These are phyloP conservation scores for Drosophila falleni DNA, from an alignment of 2,888 invertebrate species.

Conservation along the genomic window DNA sequence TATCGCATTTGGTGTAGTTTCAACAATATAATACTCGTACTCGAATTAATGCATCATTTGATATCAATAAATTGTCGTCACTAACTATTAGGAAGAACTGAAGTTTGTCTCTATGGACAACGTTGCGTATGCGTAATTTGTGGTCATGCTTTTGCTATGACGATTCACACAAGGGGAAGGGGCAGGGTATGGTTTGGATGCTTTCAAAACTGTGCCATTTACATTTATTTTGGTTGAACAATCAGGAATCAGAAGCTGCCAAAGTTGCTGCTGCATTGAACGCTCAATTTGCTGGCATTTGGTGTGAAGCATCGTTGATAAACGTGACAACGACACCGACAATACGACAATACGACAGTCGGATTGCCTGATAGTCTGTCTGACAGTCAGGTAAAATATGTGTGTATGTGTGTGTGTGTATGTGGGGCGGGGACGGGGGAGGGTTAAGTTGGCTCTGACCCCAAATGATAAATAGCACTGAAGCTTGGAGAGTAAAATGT, in stretches of 20 bases:
- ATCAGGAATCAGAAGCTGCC: slow-evolving; percentile 21
- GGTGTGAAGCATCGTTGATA: slow-evolving; percentile 42
- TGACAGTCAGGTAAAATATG: slow-evolving; percentile 28
- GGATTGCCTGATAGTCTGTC: slow-evolving; percentile 9
- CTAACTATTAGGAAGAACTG: not conserved
- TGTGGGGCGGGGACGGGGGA: not conserved
- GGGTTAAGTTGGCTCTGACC: slow-evolving; percentile 25
- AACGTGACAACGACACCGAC: slow-evolving; percentile 34
- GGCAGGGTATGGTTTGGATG: not conserved
- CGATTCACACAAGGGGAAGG: not conserved
- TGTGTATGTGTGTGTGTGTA: not conserved
- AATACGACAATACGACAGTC: slow-evolving; percentile 10
- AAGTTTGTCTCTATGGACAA: not conserved
- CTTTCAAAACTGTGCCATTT: slow-evolving; percentile 24
- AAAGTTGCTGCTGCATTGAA: slow-evolving; percentile 27
- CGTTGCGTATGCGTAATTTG: slow-evolving; percentile 31
- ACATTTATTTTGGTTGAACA: slow-evolving; percentile 24
- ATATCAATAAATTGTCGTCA: not conserved
- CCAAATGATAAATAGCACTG: slow-evolving; percentile 66
- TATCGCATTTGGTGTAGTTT: not conserved
- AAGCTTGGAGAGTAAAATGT: slow-evolving; percentile 57
- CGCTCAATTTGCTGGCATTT: slow-evolving; percentile 46
- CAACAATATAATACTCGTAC: not conserved
- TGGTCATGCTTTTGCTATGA: slow-evolving; percentile 9
- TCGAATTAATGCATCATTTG: not conserved